Evolutionary conservation across 2,113 vertebrate genomes (phyloP).

Genomic region (Lepus timidus): DNA sequence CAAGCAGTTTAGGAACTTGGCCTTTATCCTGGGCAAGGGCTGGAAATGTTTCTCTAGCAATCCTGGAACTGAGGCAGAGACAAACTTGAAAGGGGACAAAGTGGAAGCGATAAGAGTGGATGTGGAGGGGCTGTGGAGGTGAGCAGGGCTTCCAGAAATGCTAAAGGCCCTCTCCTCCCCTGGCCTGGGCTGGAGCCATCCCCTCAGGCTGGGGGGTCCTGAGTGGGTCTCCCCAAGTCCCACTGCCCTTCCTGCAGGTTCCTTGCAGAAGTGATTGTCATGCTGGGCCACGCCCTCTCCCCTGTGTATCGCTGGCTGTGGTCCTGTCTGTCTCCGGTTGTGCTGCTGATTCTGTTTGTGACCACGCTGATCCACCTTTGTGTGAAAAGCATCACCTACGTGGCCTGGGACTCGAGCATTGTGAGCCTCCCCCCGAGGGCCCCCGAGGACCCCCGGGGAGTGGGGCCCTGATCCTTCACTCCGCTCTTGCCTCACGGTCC

Average conservation of each 20-base stretch:
- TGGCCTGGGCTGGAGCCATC: background rate
- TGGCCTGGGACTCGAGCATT: conserved; percentile 87
- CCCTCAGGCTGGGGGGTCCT: background rate
- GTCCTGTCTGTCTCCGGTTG: background rate
- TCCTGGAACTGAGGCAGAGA: background rate
- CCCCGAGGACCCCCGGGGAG: background rate
- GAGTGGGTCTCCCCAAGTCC: background rate
- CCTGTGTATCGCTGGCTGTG: conserved; percentile 39
- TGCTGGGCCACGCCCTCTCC: background rate
- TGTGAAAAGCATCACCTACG: conserved; percentile 80
- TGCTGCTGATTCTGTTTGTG: background rate
- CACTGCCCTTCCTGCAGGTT: conserved; percentile 49
- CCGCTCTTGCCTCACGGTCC: background rate
- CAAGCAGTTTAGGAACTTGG: background rate
- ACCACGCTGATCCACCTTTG: background rate
- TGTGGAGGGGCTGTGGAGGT: background rate
- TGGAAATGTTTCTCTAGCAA: too few relatives aligned
- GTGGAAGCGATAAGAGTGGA: background rate
- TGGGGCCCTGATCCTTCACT: background rate
- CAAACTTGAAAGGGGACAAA: background rate
- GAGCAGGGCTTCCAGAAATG: background rate
- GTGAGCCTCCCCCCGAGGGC: conserved; percentile 11
- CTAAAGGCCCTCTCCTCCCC: background rate
- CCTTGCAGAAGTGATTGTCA: background rate
- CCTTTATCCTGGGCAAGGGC: background rate